Conservation (phyloP, 2,113 vertebrate genomes). For the Craseonycteris thonglongyai region DNA sequence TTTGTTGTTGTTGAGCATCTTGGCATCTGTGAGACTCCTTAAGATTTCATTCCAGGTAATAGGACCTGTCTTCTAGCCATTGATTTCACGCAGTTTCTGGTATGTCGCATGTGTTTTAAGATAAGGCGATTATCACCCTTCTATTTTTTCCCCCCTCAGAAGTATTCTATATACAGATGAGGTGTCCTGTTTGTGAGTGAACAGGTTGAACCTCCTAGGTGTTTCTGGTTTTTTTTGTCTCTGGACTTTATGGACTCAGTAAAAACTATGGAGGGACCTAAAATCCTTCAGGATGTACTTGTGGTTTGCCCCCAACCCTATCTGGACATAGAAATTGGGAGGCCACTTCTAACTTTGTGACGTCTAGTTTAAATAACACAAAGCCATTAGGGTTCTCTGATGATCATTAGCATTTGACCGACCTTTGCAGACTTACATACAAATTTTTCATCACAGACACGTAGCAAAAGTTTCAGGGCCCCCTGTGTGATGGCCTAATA, state of each 20-base stretch:
- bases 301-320: background rate
- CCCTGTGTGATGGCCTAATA: too few relatives aligned
- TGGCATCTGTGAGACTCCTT: background rate
- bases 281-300: background rate
- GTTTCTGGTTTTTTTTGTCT: background rate
- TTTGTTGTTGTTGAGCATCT: background rate
- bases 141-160: background rate
- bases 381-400: background rate
- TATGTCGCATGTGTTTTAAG: background rate
- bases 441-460: background rate
- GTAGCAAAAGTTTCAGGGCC: background rate
- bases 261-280: background rate
- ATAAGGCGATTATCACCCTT: background rate
- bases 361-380: background rate
- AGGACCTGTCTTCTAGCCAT: background rate
- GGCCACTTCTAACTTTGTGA: background rate
- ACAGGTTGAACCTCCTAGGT: background rate
- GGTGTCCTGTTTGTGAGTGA: background rate
- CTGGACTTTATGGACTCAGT: background rate
- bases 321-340: background rate
- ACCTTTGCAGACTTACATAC: background rate
- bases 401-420: background rate
- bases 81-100: background rate
- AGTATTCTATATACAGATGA: background rate
- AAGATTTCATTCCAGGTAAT: background rate